phyloP scores from a whole-genome alignment of 2,888 invertebrate species.

The Helleia helle region DNA sequence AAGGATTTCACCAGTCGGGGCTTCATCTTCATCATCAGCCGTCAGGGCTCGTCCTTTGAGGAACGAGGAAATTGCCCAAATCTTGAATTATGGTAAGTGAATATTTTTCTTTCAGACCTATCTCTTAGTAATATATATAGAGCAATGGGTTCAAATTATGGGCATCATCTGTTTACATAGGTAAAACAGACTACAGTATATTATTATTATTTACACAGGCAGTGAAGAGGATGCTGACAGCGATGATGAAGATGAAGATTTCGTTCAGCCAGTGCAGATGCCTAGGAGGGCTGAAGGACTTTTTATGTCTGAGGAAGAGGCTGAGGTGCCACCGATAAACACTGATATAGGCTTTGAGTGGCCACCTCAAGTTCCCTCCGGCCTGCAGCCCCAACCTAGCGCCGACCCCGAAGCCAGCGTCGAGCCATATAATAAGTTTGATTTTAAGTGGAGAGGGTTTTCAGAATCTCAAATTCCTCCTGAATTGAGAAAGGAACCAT shows the following conservation, averaged over 20 bases:
- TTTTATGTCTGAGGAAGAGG: conserved; percentile 6
- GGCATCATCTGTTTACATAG: no score
- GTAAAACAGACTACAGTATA: no score
- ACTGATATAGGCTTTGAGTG: conserved; percentile 9
- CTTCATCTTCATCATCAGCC: no score
- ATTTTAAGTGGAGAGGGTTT: conserved; percentile 9
- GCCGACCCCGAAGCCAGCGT: background rate
- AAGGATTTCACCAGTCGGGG: no score
- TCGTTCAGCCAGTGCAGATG: background rate
- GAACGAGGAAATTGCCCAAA: no score
- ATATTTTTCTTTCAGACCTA: no score
- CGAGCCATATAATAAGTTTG: conserved; percentile 8
- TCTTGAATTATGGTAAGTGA: no score
- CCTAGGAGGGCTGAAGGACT: conserved; percentile 5
- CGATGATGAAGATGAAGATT: conserved; percentile 11
- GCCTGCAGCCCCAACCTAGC: conserved; percentile 5
- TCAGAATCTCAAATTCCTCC: conserved; percentile 6
- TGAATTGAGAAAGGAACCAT: conserved; percentile 8
- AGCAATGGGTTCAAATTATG: no score
- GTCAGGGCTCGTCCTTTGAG: no score
- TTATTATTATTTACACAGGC: no score
- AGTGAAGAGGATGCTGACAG: conserved; percentile 12
- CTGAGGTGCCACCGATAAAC: conserved; percentile 6
- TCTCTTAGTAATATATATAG: no score
- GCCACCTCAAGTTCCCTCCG: conserved; percentile 3